Evolutionary conservation across 2,888 invertebrate genomes (phyloP), one percentile per base, ranked within the genome.

Genomic region (Cremastinae sp.): DNA sequence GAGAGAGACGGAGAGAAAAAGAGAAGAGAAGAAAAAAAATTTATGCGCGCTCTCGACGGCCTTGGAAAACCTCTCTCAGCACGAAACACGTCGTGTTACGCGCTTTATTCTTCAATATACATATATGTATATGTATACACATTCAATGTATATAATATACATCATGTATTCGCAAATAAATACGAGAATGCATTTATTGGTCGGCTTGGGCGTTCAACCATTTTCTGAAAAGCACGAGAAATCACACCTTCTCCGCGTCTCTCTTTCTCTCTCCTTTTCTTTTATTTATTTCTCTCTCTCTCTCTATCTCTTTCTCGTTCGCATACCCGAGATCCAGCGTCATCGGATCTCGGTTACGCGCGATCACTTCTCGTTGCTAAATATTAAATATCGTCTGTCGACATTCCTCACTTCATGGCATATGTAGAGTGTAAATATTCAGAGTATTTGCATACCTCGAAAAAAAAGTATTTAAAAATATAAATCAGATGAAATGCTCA

Each of bases 41-140:
- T 14, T 39, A 20, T 69, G 39, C 41, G 56, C 61, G 59, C 37
- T 75, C 66, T 56, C 66, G 56, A 61, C 66, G 75, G 53, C 75
- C 75, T 75, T 75, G 71, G 61, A 61, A 70, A 65, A 61, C 49
- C 66, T 64, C 62, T 68, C 56, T 74, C 69, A 51, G 20, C 74
- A 53, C 53, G 58, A 70, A 70, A 5, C 28, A 28, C 28, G 5
- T 28, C 62, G 55, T 43, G 49, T 41, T 56, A 56, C 59, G 20
- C 55, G 22, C 55, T 55, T 41, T 53, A 18, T 41, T 41, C 41
- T 2, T 5, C 41, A 3, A 20, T 43, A n/a, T 22, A 20, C 14
- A 61, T 18, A 9, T 1, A 49, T 1, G 35, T 35, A 47, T 61
- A 47, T 39, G 37, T 37, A 5, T 37, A n/a, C 28, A 5, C 5